Percentiles rank a stretch among this genome's conserved stretches.
Evolutionary conservation across 1,140 invertebrate species (phyloP).

Genomic region (Drosophila chauvacae): DNA sequence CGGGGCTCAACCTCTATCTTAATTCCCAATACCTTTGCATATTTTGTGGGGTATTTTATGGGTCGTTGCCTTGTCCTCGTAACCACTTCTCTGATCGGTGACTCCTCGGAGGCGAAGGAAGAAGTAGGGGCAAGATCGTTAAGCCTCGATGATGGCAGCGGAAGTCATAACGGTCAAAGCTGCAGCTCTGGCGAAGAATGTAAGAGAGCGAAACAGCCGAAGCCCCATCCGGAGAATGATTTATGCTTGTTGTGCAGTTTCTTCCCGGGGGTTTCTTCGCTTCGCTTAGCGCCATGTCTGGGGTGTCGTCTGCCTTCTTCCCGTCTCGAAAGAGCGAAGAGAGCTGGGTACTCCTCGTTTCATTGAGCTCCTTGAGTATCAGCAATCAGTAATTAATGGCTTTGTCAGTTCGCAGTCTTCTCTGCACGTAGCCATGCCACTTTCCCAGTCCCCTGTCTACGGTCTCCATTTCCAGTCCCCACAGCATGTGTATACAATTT

Average conservation of each 20-base stretch:
- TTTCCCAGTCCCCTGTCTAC: not conserved
- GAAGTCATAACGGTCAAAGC: constrained; percentile 75
- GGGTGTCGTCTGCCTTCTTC: constrained; percentile 40
- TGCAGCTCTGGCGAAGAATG: constrained; percentile 22
- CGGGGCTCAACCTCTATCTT: too few relatives aligned
- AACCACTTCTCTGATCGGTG: constrained; percentile 52
- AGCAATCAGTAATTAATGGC: constrained; percentile 81
- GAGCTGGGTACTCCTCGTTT: constrained; percentile 34
- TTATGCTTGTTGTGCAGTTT: constrained; percentile 53
- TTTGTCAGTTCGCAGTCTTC: constrained; percentile 57
- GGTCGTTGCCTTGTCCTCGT: not conserved
- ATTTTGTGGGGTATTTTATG: not conserved
- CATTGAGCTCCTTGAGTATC: constrained; percentile 70
- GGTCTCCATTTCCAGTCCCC: constrained; percentile 13
- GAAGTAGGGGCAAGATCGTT: constrained; percentile 16
- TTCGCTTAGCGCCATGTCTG: constrained; percentile 73
- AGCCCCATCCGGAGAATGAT: constrained; percentile 55
- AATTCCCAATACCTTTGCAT: too few relatives aligned
- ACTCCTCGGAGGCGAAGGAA: constrained; percentile 32
- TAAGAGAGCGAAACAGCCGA: not conserved
- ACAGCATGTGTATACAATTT: constrained; percentile 62
- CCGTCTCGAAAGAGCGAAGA: constrained; percentile 5
- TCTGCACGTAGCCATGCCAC: constrained; percentile 4
- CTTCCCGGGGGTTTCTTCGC: constrained; percentile 46
- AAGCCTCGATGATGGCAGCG: constrained; percentile 52